Evolutionary conservation across 2,113 vertebrate species (phyloP).

Genomic region (Sinocyclocheilus maitianheensis): DNA sequence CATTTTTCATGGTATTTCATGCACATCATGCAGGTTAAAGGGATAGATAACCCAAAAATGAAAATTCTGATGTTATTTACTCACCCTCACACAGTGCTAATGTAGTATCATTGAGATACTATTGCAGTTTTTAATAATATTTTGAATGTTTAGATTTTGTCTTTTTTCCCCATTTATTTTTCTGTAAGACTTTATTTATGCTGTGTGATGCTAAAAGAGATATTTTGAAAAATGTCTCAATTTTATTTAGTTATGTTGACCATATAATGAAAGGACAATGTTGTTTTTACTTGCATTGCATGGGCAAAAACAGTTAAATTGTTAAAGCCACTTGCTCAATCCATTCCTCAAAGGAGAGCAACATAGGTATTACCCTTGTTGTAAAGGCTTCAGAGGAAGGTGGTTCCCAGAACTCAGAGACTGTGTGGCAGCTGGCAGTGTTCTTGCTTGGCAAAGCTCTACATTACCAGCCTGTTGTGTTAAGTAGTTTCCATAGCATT

Average conservation of each 20-base stretch:
- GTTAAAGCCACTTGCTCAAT: background rate
- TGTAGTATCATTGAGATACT: no score
- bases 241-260: background rate
- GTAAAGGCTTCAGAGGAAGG: background rate
- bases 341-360: background rate
- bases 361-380: slow-evolving; percentile 15
- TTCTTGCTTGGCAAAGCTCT: slow-evolving; percentile 34
- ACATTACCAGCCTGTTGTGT: slow-evolving; percentile 64
- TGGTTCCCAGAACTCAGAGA: slow-evolving; percentile 11
- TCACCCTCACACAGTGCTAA: no score
- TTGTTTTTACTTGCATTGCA: background rate
- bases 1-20: background rate
- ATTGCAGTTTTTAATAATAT: no score
- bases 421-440: slow-evolving; percentile 30
- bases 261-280: background rate
- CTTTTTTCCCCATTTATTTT: no score
- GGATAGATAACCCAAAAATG: background rate
- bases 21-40: background rate
- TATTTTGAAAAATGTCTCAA: background rate
- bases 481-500: slow-evolving; percentile 69
- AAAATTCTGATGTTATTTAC: no score
- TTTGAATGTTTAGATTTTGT: no score
- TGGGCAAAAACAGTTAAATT: background rate
- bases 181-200: background rate
- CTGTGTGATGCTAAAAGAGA: background rate